phyloP scores from a whole-genome alignment of 2,797 vertebrate genomes.

The Toxotes lorentzi region DNA sequence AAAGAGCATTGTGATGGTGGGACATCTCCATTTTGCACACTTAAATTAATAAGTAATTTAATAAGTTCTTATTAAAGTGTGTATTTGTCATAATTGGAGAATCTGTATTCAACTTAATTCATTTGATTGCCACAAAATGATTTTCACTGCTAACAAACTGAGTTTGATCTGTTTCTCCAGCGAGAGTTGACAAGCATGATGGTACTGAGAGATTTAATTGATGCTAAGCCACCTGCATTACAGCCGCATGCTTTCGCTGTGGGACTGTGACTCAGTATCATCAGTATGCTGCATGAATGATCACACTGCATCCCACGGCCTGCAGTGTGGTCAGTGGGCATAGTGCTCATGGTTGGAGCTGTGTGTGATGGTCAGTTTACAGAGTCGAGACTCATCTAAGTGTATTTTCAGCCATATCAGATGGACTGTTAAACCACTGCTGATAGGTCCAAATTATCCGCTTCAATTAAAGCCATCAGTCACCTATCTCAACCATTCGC shows the following conservation, averaged over 20 bases:
- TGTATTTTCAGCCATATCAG: conserved; percentile 35
- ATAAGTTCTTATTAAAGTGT: too few species aligned
- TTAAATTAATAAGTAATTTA: not conserved
- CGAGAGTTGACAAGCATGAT: not conserved
- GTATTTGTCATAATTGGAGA: too few species aligned
- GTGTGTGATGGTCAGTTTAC: conserved; percentile 18
- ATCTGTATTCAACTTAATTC: not conserved
- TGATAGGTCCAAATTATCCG: conserved; percentile 25
- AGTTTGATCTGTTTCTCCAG: not conserved
- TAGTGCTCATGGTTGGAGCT: conserved; percentile 25
- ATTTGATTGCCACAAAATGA: not conserved
- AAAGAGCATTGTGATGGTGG: conserved; percentile 3
- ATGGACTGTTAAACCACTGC: conserved; percentile 17
- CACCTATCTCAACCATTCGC: not conserved
- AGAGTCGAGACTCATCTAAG: conserved; percentile 18
- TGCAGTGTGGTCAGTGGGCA: not conserved
- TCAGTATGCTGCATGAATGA: not conserved
- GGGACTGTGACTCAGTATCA: not conserved
- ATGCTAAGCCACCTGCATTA: not conserved
- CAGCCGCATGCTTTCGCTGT: not conserved
- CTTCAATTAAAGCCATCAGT: conserved; percentile 29
- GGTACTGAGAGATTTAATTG: not conserved
- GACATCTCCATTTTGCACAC: not conserved
- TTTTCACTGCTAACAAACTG: not conserved
- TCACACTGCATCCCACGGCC: not conserved